These are phyloP conservation scores for Telmatochromis sp. DNA, from an alignment of 2,113 vertebrate genomes.

Conservation along the genomic window DNA sequence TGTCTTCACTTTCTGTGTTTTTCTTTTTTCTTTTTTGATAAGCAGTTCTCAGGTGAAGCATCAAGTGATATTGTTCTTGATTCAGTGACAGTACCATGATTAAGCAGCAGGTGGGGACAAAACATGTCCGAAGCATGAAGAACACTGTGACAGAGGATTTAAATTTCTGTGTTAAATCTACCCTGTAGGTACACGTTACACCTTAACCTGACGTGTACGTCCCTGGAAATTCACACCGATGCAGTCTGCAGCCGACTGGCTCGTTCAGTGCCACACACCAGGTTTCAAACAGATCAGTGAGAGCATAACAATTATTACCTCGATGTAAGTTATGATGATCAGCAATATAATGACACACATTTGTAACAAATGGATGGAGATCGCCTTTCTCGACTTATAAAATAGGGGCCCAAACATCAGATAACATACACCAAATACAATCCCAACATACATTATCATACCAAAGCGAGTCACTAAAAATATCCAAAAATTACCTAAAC, in stretches of 20 bases:
- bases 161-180: neutral
- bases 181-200: neutral
- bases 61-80: neutral
- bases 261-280: neutral
- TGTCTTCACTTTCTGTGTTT: neutral
- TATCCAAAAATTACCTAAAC: neutral
- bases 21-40: neutral
- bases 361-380: neutral
- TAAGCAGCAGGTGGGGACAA: conserved; percentile 6
- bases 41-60: neutral
- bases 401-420: neutral
- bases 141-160: neutral
- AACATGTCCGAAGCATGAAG: neutral
- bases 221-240: neutral
- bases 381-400: neutral
- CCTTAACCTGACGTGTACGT: neutral
- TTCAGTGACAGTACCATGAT: neutral
- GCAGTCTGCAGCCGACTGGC: neutral
- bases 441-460: neutral
- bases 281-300: neutral
- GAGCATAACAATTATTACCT: neutral
- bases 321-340: neutral
- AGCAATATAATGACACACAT: neutral
- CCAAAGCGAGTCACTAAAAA: neutral
- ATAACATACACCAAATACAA: neutral